Base-by-base conservation (phyloP, 2,113 vertebrate species). In the Myocastor coypus region DNA sequence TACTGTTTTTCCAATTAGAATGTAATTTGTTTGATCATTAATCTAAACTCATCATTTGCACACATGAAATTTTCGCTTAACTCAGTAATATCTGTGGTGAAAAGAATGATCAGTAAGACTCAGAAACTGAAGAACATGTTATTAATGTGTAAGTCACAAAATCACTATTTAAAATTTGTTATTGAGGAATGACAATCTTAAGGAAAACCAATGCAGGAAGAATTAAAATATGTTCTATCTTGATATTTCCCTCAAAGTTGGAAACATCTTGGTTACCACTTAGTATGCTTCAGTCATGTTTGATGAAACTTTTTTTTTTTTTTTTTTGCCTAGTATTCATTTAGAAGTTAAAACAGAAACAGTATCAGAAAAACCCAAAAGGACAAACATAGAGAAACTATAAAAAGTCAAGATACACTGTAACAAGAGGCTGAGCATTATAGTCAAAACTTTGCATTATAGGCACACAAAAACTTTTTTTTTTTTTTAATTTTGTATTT, bases 11-110 rank as follows among this genome's bases (percentile, higher is more conserved):
- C 78, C 59, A 95, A 81, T 87, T 30, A 89, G 34, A 87, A 73
- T 92, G 42, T 83, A 83, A 94, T 20, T 84, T 61, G 85, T 20
- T 71, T 69, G 30, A 86, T 28, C 24, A n/a, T 91, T 91, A 95
- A 86, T 34, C 86, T 93, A 81, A 26, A 94, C 42, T 19, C 6
- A 78, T 55, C 50, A 94, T 0, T 50, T 83, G 88, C 26, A 85
- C 7, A 91, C 9, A 63, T 71, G 55, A 93, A 95, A 96, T 20
- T 96, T 95, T 59, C 92, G 34, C 28, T 85, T 87, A 94, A 97
- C 69, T 83, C 7, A 73, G 50, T 89, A 91, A 82, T 5, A 77
- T 30, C 17, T 94, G 30, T 94, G 34, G 55, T 87, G 34, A 84
- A 86, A 94, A 77, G 3, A 73, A 92, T 66, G 19, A 87, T 75